These are phyloP conservation scores for Caenorhabditis sp. DNA, from an alignment of 2,888 invertebrate genomes.

Conservation along the genomic window DNA sequence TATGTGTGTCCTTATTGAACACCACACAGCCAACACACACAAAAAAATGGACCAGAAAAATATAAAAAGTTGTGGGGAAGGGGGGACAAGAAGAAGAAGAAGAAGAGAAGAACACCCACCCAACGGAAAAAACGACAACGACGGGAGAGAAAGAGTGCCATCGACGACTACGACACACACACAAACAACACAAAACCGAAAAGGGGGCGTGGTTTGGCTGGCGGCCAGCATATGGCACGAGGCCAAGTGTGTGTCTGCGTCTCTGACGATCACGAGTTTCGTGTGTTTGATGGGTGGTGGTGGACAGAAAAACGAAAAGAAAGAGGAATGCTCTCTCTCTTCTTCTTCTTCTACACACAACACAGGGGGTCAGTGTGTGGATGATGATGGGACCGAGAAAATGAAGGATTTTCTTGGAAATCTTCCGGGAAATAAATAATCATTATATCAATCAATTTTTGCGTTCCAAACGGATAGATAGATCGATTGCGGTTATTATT, in stretches of 20 bases:
- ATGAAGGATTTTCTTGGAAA: not conserved
- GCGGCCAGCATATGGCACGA: constrained; percentile 32
- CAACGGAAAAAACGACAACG: not conserved
- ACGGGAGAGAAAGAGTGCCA: not conserved
- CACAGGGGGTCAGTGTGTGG: too few relatives aligned
- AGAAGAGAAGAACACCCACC: not conserved
- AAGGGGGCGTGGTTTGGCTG: constrained; percentile 23
- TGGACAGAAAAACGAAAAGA: not conserved
- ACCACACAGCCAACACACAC: not conserved
- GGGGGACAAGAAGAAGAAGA: too few relatives aligned
- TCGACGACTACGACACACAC: not conserved
- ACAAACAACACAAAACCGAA: not conserved
- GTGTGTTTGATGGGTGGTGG: not conserved
- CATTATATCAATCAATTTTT: too few relatives aligned
- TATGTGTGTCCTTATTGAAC: not conserved
- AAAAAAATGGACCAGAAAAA: constrained; percentile 17
- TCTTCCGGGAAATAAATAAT: not conserved
- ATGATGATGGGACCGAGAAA: not conserved
- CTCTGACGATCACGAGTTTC: not conserved
- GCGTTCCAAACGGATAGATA: too few relatives aligned
- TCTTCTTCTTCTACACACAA: too few relatives aligned
- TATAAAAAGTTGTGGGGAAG: constrained; percentile 2
- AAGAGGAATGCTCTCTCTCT: too few relatives aligned
- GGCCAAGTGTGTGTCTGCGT: not conserved
- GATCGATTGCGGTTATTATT: too few relatives aligned